These are phyloP conservation scores for Leptopilina myrica DNA, from an alignment of 2,888 invertebrate genomes.

Conservation along the genomic window DNA sequence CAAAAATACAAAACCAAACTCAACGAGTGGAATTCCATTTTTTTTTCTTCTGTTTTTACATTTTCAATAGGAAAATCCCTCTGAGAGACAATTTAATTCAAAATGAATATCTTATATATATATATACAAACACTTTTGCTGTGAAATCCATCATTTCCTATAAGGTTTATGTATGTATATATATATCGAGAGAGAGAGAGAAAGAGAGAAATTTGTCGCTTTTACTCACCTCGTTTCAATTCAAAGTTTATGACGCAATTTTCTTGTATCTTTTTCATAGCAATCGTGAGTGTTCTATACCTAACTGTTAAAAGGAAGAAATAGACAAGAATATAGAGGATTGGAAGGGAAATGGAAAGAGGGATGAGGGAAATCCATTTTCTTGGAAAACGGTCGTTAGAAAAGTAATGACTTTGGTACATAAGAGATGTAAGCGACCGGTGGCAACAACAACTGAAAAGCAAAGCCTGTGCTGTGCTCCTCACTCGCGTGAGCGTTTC, in stretches of 20 bases:
- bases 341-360: background rate
- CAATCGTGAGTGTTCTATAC: background rate
- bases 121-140: too few relatives aligned
- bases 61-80: background rate
- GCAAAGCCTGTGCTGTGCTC: background rate
- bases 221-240: constrained; percentile 15
- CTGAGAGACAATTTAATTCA: background rate
- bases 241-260: constrained; percentile 18
- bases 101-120: background rate
- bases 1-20: too few relatives aligned
- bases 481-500: background rate
- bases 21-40: too few relatives aligned
- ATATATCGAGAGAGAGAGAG: too few relatives aligned
- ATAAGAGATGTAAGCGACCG: constrained; percentile 48
- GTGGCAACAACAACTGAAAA: constrained; percentile 35
- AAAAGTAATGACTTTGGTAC: constrained; percentile 47
- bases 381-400: constrained; percentile 45
- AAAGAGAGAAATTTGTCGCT: background rate
- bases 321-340: background rate
- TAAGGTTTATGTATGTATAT: background rate
- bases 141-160: background rate
- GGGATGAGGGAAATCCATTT: constrained; percentile 13
- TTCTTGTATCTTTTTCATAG: background rate
- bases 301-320: background rate
- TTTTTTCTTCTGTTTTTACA: too few relatives aligned